Conservation (phyloP, 2,113 vertebrate genomes). For the Bubo blakistoni region DNA sequence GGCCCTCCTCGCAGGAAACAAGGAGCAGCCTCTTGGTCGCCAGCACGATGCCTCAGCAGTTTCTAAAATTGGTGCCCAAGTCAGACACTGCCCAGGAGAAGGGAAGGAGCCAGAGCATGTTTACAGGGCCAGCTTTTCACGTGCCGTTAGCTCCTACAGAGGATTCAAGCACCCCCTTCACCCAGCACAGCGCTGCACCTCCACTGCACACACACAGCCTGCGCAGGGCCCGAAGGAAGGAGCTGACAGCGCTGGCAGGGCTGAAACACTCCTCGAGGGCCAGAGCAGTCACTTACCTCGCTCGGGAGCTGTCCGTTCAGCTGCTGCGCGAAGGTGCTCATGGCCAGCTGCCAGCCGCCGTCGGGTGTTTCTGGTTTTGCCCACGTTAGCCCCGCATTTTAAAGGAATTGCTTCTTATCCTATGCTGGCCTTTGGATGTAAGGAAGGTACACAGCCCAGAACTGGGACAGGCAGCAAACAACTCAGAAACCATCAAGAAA, state of each 20-base stretch:
- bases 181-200: not conserved
- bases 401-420: not conserved
- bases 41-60: not conserved
- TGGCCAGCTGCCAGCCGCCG: rapidly evolving
- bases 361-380: not conserved
- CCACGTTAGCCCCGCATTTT: not conserved
- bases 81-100: not conserved
- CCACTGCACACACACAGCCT: not conserved
- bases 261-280: not conserved
- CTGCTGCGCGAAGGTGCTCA: rapidly evolving
- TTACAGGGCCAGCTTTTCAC: not conserved
- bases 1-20: not conserved
- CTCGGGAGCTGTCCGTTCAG: not conserved
- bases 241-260: rapidly evolving
- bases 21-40: not conserved
- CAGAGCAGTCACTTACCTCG: not conserved
- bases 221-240: not conserved
- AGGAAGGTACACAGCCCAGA: not conserved
- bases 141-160: not conserved
- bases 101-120: not conserved
- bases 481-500: not conserved
- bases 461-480: not conserved
- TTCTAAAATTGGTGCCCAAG: not conserved
- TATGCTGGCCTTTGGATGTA: too few relatives aligned
- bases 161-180: not conserved